Base-by-base conservation (phyloP, 1,140 invertebrate species). In the Ditylenchus dipsaci region DNA sequence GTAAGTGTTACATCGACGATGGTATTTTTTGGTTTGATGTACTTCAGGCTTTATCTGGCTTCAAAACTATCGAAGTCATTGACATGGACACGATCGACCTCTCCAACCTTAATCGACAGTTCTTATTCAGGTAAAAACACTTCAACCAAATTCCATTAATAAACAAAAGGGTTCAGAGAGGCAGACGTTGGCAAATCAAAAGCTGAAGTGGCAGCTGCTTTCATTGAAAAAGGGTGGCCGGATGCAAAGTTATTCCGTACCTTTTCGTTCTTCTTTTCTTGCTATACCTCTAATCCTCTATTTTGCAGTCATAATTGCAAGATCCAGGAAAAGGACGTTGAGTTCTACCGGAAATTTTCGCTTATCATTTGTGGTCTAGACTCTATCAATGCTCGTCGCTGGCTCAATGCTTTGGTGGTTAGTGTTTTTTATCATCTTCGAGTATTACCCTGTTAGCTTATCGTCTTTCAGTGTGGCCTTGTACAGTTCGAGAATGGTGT, bases 21-120 rank as follows among this genome's bases (percentile, higher is more conserved):
- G 27, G 23, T 71, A 21, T 13, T 67, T 33, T 63, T 66, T 43
- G 26, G 49, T 62, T 57, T 68, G 69, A n/a, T 23, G 0, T 19
- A 38, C 67, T 84, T 43, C 71, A 86, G 85, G 91, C 91, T 15
- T 84, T 96, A 21, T 91, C 95, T 89, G 95, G 95, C 0, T 96
- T 97, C 82, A 88, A 88, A 73, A 88, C 94, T 76, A 89, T 97
- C 72, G 90, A 96, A 84, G 89, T 97, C 0, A 94, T 98, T 67
- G 95, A 98, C 83, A 97, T 97, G 95, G 95, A 98, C 84, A 95
- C 91, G 0, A 96, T 97, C 75, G 95, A 98, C 84, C 84, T 98
- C 57, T 97, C 95, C 1, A 98, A 98, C 86, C 87, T 98, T 45
- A 98, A 97, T 84, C 87, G 95, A 66, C 95, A 98, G 81, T 98